phyloP scores from a whole-genome alignment of 2,888 invertebrate species.

The Drosophila rubida region DNA sequence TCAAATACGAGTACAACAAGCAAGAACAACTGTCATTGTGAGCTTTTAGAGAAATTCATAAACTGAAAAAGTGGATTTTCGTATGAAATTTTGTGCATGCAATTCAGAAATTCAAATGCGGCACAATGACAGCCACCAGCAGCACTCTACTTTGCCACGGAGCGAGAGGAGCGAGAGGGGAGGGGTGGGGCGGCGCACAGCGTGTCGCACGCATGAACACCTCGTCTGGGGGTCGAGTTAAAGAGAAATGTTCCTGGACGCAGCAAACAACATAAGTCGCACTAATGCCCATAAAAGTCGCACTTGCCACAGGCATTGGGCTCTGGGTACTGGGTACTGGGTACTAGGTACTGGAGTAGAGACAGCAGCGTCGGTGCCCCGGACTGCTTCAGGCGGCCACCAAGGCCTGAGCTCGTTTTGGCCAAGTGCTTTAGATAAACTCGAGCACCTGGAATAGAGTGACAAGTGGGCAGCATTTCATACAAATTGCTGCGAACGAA shows the following conservation, averaged over 20 bases:
- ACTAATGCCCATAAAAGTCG: constrained; percentile 80
- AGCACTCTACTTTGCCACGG: neutral
- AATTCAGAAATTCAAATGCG: constrained; percentile 78
- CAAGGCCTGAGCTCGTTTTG: constrained; percentile 57
- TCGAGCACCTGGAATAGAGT: constrained; percentile 79
- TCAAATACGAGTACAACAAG: neutral
- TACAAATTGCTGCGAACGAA: constrained; percentile 75
- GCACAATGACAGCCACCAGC: constrained; percentile 61
- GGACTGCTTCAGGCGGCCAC: constrained; percentile 3
- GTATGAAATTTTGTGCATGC: constrained; percentile 72
- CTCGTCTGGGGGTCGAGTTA: constrained; percentile 50
- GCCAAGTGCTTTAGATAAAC: constrained; percentile 77
- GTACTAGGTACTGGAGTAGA: too few species aligned
- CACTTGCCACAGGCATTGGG: constrained; percentile 49
- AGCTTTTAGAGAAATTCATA: constrained; percentile 80
- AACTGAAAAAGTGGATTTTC: constrained; percentile 80
- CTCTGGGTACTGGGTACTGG: neutral
- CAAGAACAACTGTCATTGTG: constrained; percentile 65
- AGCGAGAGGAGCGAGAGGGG: too few species aligned
- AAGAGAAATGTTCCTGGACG: constrained; percentile 50
- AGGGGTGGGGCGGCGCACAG: too few species aligned
- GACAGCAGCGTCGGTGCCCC: too few species aligned
- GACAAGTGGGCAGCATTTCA: constrained; percentile 80
- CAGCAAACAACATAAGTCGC: constrained; percentile 77
- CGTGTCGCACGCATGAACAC: constrained; percentile 79